A percentile compares a stretch with the other conserved stretches of the same genome.
Evolutionary conservation across 2,113 vertebrate genomes (phyloP).

Genomic region (Marcusenius ussheri): DNA sequence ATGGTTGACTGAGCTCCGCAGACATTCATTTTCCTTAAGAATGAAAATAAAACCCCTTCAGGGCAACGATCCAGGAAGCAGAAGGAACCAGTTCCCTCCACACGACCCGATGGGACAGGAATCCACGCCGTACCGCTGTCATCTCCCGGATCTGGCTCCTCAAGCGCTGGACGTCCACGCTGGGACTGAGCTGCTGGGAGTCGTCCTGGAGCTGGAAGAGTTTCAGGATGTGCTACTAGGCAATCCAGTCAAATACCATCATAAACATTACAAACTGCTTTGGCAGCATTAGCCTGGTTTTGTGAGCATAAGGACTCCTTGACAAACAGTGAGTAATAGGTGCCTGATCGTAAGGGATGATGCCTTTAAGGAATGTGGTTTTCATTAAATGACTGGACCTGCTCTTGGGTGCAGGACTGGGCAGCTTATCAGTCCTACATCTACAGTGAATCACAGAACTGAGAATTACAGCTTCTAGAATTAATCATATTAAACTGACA

Average conservation of each 20-base stretch:
- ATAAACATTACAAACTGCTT: not conserved
- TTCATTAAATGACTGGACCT: not conserved
- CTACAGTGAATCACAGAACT: not conserved
- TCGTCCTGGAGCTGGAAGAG: conserved; percentile 51
- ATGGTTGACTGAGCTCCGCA: conserved; percentile 40
- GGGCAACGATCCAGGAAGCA: not conserved
- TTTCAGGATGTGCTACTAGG: not conserved
- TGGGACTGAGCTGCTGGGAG: conserved; percentile 36
- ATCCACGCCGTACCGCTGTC: conserved; percentile 41
- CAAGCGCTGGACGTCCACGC: conserved; percentile 49
- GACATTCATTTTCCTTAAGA: conserved; percentile 55
- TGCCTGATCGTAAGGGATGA: not conserved
- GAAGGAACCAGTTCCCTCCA: not conserved
- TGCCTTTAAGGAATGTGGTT: not conserved
- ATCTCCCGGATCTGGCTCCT: conserved; percentile 47
- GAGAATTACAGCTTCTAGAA: not conserved
- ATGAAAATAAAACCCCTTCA: not conserved
- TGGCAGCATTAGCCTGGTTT: not conserved
- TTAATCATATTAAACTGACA: not conserved
- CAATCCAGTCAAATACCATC: not conserved
- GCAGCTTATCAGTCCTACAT: not conserved
- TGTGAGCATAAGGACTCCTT: not conserved
- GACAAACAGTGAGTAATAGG: not conserved
- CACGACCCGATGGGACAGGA: not conserved
- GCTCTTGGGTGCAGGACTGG: not conserved